Base-by-base conservation (phyloP, 1,140 invertebrate genomes). In the Leptonema lineaticorne region DNA sequence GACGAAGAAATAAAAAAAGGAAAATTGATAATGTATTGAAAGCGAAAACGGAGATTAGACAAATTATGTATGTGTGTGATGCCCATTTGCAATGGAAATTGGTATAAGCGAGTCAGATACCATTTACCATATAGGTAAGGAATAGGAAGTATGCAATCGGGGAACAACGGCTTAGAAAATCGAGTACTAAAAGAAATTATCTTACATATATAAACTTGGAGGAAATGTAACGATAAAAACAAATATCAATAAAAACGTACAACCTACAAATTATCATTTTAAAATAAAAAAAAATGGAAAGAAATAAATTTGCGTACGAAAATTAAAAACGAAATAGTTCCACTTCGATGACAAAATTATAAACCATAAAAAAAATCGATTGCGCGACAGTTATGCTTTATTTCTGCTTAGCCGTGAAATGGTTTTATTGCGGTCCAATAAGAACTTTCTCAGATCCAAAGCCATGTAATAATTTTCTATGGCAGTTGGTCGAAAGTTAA, bases 111-210 rank as follows among this genome's bases (percentile, higher is more conserved):
- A 9, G 37, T 41, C 37, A 16, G 9, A 16, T 16, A 41, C 37
- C 11, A 41, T 41, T 41, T 11, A 16, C 37, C 37, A 41, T 14
- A 9, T 14, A 16, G 37, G 27, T 41, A 30, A 24, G 30, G 56
- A 16, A 26, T 48, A 56, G 50, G 24, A 56, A 58, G 30, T 22
- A 48, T 29, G 22, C 69, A 67, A 67, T 70, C 69, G 67, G 69
- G 60, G 66, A 63, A 70, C 59, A 70, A 67, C 64, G 64, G 53
- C 28, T 62, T 58, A 69, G 59, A 70, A 70, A 70, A 67, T 67
- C 57, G 64, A 69, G 68, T 57, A 8, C 50, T 62, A 53, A 24
- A 37, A 63, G 64, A 41, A 18, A 37, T 56, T 33, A 45, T n/a
- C 48, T 33, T 22, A 48, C 59, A 24, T 59, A 71, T 62, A 71